Percentiles rank a stretch among this genome's conserved stretches.
Evolutionary conservation across 2,113 vertebrate species (phyloP).

Genomic region (Oryzias melastigma): DNA sequence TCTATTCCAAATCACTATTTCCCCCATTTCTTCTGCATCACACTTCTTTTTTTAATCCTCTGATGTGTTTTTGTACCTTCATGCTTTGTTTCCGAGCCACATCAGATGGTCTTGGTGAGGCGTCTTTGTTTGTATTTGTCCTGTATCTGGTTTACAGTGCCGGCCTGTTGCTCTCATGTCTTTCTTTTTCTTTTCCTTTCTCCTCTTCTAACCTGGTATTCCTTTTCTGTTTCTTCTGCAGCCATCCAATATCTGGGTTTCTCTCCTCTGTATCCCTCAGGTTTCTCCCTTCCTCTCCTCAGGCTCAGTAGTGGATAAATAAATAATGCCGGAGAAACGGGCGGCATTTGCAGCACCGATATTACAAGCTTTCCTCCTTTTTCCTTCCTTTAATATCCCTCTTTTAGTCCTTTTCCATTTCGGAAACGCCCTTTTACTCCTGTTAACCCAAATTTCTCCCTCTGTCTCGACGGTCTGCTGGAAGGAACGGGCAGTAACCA

Average conservation of each 20-base stretch:
- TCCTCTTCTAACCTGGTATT: neutral
- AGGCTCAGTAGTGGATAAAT: constrained; percentile 59
- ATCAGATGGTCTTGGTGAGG: neutral
- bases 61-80: constrained; percentile 25
- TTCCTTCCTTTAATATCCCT: constrained; percentile 8
- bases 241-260: constrained; percentile 19
- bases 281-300: constrained; percentile 26
- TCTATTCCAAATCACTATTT: constrained; percentile 24
- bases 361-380: constrained; percentile 30
- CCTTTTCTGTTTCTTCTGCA: constrained; percentile 1
- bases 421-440: constrained; percentile 17
- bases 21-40: constrained; percentile 9
- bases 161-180: neutral
- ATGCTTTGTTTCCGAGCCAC: neutral
- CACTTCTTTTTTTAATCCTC: constrained; percentile 5
- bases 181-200: neutral
- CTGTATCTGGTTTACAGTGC: constrained; percentile 5
- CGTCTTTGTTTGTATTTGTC: constrained; percentile 10
- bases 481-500: constrained; percentile 40
- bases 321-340: constrained; percentile 63
- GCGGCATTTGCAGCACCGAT: constrained; percentile 53
- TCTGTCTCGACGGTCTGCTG: constrained; percentile 25
- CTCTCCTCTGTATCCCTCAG: constrained; percentile 10
- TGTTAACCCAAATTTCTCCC: constrained; percentile 15
- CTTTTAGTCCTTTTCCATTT: constrained; percentile 36